Base-by-base conservation (phyloP, 2,888 invertebrate genomes). In the Cosmia trapezina region DNA sequence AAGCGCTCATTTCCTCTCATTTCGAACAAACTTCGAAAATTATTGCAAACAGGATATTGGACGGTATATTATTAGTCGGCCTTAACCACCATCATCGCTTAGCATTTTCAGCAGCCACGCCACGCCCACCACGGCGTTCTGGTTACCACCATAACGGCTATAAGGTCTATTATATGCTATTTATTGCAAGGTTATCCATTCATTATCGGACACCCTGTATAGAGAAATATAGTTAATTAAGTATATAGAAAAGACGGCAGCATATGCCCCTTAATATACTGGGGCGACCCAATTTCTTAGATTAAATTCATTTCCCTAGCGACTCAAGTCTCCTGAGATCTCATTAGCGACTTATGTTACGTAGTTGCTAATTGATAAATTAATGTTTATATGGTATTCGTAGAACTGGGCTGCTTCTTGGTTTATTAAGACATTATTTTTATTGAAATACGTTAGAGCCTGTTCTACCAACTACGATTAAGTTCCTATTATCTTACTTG, bases 221-320 rank as follows among this genome's bases (percentile, higher is more conserved):
- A 33, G 4, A 33, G 28, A 43, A 76, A 41, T 47, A 1, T 41
- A n/a, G 33, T 37, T n/a, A 65, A 51, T 80, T 54, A 67, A 41
- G 12, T 59, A 28, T 22, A 14, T 19, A 45, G 14, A 64, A 51
- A 41, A 49, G 49, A 45, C 33, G 67, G 11, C 28, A 71, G 17
- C 19, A 51, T 28, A 28, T 54, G 51, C n/a, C n/a, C 12, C 49
- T 45, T 61, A 64, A 57, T 54, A 66, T 75, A 45, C 87, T 88
- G 80, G 82, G 74, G 87, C 87, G 94, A 94, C 94, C 94, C 87
- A 94, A 94, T 95, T 94, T 90, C 91, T 91, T 86, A 90, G 89
- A 94, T 92, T 92, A 91, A 93, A 92, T 93, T 91, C 89, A 92
- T 91, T 92, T 92, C 90, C 92, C 89, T 74, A 78, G 88, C 84